Evolutionary conservation across 2,888 invertebrate species (phyloP).

Genomic region (Neoitamus cyanurus): DNA sequence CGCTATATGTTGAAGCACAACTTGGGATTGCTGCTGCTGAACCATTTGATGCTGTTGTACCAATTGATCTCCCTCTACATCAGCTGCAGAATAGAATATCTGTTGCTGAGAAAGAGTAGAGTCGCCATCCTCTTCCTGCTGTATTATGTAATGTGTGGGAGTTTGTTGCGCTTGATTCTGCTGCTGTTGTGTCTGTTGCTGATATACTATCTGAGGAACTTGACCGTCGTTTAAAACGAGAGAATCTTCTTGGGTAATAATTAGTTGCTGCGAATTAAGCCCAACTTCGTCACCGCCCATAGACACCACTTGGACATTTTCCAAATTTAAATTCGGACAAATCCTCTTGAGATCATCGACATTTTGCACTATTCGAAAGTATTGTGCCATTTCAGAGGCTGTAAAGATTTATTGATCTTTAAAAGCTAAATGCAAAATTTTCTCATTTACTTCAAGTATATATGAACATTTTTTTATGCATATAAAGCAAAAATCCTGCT

Average conservation of each 20-base stretch:
- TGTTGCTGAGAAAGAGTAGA: conserved; percentile 53
- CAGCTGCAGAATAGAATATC: conserved; percentile 51
- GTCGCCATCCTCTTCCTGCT: conserved; percentile 55
- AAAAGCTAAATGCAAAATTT: no score
- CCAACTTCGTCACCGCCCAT: conserved; percentile 61
- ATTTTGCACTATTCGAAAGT: conserved; percentile 75
- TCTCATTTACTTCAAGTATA: no score
- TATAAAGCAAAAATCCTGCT: no score
- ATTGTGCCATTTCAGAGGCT: conserved; percentile 72
- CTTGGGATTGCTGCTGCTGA: conserved; percentile 13
- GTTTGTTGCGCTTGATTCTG: conserved; percentile 56
- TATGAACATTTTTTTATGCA: no score
- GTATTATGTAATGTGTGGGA: conserved; percentile 57
- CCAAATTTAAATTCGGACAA: conserved; percentile 72
- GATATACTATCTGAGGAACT: conserved; percentile 66
- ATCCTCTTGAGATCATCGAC: conserved; percentile 74
- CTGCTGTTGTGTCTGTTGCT: conserved; percentile 58
- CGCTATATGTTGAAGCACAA: conserved; percentile 45
- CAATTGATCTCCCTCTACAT: conserved; percentile 32
- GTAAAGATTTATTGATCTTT: neutral
- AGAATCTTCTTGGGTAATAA: conserved; percentile 61
- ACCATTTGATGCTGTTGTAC: conserved; percentile 24
- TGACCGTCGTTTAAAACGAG: conserved; percentile 66
- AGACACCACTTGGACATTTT: conserved; percentile 63
- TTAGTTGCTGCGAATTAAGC: conserved; percentile 55